Conservation (phyloP, 1,140 invertebrate genomes). For the Lycorma delicatula region DNA sequence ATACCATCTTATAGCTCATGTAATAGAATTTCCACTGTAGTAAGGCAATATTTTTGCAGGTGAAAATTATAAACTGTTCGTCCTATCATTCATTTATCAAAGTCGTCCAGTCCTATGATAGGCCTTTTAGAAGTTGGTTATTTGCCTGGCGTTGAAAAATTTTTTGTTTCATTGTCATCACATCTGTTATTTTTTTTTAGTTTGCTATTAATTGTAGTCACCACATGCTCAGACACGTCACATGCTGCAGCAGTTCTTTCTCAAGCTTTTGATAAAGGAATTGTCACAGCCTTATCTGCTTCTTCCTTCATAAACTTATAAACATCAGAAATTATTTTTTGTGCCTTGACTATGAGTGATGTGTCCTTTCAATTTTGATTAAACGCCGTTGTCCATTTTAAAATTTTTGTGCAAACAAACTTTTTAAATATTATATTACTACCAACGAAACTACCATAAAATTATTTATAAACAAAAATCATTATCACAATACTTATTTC, state of each 20-base stretch:
- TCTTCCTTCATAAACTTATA: slow-evolving; percentile 10
- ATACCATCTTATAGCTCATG: neutral
- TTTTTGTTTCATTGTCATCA: neutral
- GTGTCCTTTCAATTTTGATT: neutral
- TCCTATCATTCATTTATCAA: neutral
- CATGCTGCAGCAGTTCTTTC: neutral
- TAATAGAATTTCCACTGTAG: slow-evolving; percentile 2
- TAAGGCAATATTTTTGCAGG: neutral
- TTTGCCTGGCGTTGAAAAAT: slow-evolving; percentile 3
- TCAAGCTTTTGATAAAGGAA: neutral
- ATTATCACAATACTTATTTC: too few relatives aligned
- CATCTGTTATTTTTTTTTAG: neutral
- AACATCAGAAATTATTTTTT: slow-evolving; percentile 4
- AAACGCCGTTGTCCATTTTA: neutral
- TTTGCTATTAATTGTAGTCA: neutral
- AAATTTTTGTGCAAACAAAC: too few relatives aligned
- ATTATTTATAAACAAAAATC: too few relatives aligned
- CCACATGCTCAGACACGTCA: neutral
- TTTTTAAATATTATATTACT: too few relatives aligned
- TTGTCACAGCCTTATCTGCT: neutral
- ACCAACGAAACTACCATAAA: too few relatives aligned
- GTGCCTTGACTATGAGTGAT: neutral
- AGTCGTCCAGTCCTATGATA: neutral
- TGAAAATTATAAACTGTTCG: neutral
- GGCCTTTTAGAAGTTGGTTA: neutral